phyloP scores from a whole-genome alignment of 2,888 invertebrate genomes.

The Fragum sueziense region DNA sequence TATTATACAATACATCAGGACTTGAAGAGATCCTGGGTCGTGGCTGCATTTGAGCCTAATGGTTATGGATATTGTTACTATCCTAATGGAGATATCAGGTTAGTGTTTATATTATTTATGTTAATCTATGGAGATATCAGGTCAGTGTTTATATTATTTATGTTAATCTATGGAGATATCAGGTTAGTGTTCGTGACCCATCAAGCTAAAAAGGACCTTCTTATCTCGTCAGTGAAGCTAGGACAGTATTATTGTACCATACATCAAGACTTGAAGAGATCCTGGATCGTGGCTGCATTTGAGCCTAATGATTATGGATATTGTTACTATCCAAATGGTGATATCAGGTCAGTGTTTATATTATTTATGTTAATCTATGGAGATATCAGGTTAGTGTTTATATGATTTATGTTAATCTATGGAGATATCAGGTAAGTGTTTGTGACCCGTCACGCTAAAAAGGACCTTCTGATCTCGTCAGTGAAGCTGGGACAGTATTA shows the following conservation, averaged over 20 bases:
- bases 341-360: slow-evolving; percentile 75
- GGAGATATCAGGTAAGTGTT: too few relatives aligned
- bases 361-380: too few relatives aligned
- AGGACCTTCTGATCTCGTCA: slow-evolving; percentile 73
- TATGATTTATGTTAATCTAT: too few relatives aligned
- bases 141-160: too few relatives aligned
- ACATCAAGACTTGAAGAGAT: slow-evolving; percentile 69
- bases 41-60: slow-evolving; percentile 78
- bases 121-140: too few relatives aligned
- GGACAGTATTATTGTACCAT: slow-evolving; percentile 78
- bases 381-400: too few relatives aligned
- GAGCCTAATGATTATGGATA: slow-evolving; percentile 77
- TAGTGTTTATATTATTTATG: too few relatives aligned
- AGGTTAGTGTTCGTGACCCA: too few relatives aligned
- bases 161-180: too few relatives aligned
- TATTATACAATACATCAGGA: slow-evolving; percentile 78
- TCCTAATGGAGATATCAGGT: slow-evolving; percentile 76
- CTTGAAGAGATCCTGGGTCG: slow-evolving; percentile 56
- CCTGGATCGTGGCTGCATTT: slow-evolving; percentile 73
- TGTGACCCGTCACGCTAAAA: too few relatives aligned
- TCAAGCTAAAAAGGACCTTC: too few relatives aligned
- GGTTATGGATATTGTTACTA: slow-evolving; percentile 78
- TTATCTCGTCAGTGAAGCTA: slow-evolving; percentile 70
- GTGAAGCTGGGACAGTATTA: slow-evolving; percentile 74
- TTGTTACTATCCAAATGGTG: slow-evolving; percentile 76